Evolutionary conservation across 92 coral and sea anemone species (phyloP), one percentile per base, ranked within the genome.

Genomic region (Umimayanthus chanpuru): DNA sequence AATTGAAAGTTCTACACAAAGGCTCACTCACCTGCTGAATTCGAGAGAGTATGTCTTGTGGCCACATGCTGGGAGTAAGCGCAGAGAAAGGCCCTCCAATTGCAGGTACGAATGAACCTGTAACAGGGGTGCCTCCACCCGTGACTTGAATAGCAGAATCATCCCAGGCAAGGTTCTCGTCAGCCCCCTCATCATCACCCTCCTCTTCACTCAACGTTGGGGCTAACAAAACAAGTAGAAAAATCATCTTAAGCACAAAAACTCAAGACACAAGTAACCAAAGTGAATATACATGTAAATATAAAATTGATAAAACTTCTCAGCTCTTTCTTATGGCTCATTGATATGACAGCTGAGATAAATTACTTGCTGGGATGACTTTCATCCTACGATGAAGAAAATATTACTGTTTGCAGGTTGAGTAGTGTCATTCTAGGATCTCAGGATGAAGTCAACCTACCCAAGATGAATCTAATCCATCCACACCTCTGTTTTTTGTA

Each of bases 11-110:
- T 11, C 3, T 3, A 53, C 58, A 53, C 16, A 12, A 53, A 9
- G 4, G 58, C 58, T 47, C 11, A 47, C 58, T 53, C 76, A 97
- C 99, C 98, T 97, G 99, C 73, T 97, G 99, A 82, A 97, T 97
- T 76, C 99, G 93, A 6, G 99, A 96, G 47, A 97, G 94, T 16
- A 97, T 95, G 67, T 97, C 99, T 85, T 97, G 99, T 10, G 99
- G 99, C 99, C 99, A 97, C 94, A 97, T 95, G 88, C 99, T 97
- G 50, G 99, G 99, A 20, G 99, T 97, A 29, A 97, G 94, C 9
- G 99, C 99, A 50, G 99, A 97, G 86, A 97, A 97, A 2, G 99
- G 99, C 15, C 98, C 99, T 39, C 99, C 99, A 85, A 96, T 96
- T 29, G 99, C 98, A 4, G 99, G 99, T 25, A 95, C 96, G 86